Percentiles rank a stretch among this genome's conserved stretches.
Conservation (phyloP, 1,140 invertebrate species). For the Aphelenchoides fujianensis region DNA sequence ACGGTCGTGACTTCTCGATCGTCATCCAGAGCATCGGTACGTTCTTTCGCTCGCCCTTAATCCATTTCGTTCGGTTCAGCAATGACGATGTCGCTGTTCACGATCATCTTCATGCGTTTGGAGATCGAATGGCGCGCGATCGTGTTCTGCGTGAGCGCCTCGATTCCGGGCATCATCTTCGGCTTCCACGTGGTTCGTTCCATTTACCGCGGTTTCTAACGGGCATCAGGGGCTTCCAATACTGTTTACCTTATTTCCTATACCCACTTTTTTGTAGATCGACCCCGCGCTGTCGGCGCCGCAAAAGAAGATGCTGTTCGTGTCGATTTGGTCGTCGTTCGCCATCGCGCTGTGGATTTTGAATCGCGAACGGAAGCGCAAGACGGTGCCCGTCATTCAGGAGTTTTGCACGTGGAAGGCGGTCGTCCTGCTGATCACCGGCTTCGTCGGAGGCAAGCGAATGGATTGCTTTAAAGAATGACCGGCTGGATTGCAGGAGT, state of each 20-base stretch:
- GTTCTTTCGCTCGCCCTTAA: slow-evolving; percentile 39
- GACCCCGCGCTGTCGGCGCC: slow-evolving; percentile 31
- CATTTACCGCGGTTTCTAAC: not conserved
- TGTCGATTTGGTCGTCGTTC: slow-evolving; percentile 54
- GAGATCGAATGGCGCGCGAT: slow-evolving; percentile 47
- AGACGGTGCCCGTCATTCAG: slow-evolving; percentile 42
- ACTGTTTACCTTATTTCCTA: too few relatives aligned
- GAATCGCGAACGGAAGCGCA: slow-evolving; percentile 47
- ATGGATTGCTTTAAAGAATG: not conserved
- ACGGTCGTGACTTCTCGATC: slow-evolving; percentile 36
- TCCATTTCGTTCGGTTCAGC: slow-evolving; percentile 14
- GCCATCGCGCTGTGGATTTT: slow-evolving; percentile 52
- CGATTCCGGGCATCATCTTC: slow-evolving; percentile 42
- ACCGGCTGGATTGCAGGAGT: slow-evolving; percentile 45
- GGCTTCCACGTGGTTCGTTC: slow-evolving; percentile 31
- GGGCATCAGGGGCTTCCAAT: too few relatives aligned
- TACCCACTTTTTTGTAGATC: slow-evolving; percentile 31
- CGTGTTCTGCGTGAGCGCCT: slow-evolving; percentile 28
- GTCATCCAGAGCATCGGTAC: slow-evolving; percentile 41
- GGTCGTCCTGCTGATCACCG: slow-evolving; percentile 42
- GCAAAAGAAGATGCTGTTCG: slow-evolving; percentile 57
- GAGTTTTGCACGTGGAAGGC: slow-evolving; percentile 40
- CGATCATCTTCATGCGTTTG: slow-evolving; percentile 41
- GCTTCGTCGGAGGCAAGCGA: slow-evolving; percentile 44
- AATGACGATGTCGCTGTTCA: slow-evolving; percentile 47